Conservation (phyloP, 2,797 vertebrate genomes). For the Cichlasoma orientale region DNA sequence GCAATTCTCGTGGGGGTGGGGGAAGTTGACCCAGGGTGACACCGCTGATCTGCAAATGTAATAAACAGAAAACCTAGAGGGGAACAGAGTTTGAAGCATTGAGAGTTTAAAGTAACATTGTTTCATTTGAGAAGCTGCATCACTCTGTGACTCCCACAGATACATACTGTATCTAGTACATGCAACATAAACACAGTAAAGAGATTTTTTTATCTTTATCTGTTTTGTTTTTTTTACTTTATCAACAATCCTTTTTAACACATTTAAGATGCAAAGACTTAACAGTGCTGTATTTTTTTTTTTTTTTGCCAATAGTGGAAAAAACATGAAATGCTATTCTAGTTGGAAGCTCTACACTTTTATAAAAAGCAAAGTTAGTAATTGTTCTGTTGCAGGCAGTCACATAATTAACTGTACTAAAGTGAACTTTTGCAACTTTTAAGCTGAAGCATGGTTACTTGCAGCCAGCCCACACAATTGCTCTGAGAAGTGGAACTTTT, state of each 20-base stretch:
- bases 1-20: conserved; percentile 16
- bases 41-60: conserved; percentile 37
- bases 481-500: conserved; percentile 3
- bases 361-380: conserved; percentile 7
- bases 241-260: background rate
- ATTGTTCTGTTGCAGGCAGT: conserved; percentile 2
- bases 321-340: background rate
- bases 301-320: background rate
- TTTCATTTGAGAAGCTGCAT: conserved; percentile 32
- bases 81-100: conserved; percentile 7
- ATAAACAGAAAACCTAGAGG: conserved; percentile 30
- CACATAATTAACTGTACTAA: conserved; percentile 4
- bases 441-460: conserved; percentile 13
- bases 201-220: too few relatives aligned
- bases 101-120: conserved; percentile 33
- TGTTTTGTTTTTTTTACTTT: background rate
- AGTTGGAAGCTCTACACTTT: background rate
- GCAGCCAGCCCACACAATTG: conserved; percentile 12
- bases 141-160: background rate
- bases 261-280: background rate
- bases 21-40: conserved; percentile 33
- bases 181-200: background rate
- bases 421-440: conserved; percentile 7
- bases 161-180: background rate
- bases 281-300: background rate